Evolutionary conservation across 2,888 invertebrate genomes (phyloP).

Genomic region (Epiblema foenella): DNA sequence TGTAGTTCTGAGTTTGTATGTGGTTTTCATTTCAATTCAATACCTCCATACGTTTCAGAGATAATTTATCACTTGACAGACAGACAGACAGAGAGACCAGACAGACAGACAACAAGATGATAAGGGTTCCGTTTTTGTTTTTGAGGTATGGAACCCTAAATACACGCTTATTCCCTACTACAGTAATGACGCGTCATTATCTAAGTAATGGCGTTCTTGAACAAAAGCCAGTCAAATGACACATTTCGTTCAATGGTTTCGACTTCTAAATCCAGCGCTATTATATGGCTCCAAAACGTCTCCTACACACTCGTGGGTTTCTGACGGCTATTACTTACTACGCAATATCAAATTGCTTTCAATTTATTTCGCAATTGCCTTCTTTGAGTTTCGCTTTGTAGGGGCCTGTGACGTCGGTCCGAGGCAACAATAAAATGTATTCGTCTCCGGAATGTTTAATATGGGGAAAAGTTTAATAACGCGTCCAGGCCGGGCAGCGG

Average conservation of each 20-base stretch:
- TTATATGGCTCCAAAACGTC: conserved; percentile 76
- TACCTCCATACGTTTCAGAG: too few species aligned
- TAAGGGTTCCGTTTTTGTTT: too few species aligned
- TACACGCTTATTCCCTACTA: too few species aligned
- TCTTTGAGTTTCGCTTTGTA: conserved; percentile 85
- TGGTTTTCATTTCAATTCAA: too few species aligned
- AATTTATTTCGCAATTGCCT: conserved; percentile 85
- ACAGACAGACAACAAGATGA: too few species aligned
- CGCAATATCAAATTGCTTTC: conserved; percentile 85
- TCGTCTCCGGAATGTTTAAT: conserved; percentile 86
- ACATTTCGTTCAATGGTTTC: conserved; percentile 55
- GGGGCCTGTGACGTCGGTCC: conserved; percentile 84
- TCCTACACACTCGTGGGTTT: conserved; percentile 73
- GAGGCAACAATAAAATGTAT: conserved; percentile 86
- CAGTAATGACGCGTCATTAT: background rate
- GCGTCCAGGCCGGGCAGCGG: conserved; percentile 73
- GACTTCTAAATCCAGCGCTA: conserved; percentile 63
- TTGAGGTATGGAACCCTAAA: too few species aligned
- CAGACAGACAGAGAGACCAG: too few species aligned
- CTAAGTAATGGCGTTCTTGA: conserved; percentile 21
- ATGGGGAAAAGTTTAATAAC: conserved; percentile 86
- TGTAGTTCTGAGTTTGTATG: too few species aligned
- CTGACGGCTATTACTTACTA: conserved; percentile 84
- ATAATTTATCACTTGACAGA: too few species aligned
- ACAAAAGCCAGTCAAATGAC: conserved; percentile 63